Percentiles rank a stretch among this genome's conserved stretches.
Conservation (phyloP, 1,140 invertebrate genomes). For the Macrobrachium rosenbergii region DNA sequence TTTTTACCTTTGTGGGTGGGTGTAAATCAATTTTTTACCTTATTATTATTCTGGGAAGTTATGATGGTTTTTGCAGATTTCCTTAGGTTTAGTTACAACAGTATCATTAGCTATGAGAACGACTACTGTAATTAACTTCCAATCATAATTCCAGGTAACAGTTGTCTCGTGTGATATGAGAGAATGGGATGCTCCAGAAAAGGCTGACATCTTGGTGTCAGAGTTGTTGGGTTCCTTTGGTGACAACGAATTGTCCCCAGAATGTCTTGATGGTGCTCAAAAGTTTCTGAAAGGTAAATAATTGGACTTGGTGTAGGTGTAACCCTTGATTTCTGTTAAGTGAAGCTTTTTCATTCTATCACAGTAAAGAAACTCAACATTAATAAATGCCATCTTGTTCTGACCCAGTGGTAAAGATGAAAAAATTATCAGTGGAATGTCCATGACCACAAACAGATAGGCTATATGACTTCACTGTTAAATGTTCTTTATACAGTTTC, state of each 20-base stretch:
- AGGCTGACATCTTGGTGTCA: constrained; percentile 96
- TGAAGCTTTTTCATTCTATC: background rate
- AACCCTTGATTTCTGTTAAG: background rate
- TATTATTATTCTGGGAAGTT: too few species aligned
- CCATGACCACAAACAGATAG: too few species aligned
- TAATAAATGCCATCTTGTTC: too few species aligned
- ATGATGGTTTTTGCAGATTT: too few species aligned
- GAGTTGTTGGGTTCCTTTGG: constrained; percentile 98
- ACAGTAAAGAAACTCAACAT: background rate
- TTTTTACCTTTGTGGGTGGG: too few species aligned
- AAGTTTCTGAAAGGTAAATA: constrained; percentile 84
- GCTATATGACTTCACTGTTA: too few species aligned
- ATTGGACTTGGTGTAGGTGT: background rate
- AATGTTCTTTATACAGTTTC: too few species aligned
- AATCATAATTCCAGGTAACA: constrained; percentile 73
- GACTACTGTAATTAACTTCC: background rate
- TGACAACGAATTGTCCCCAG: constrained; percentile 98
- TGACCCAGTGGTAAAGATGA: too few species aligned
- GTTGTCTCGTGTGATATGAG: constrained; percentile 94
- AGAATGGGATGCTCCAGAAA: constrained; percentile 81
- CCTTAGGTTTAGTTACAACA: too few species aligned
- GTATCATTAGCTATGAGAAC: too few species aligned
- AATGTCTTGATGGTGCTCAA: constrained; percentile 96
- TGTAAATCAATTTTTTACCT: too few species aligned
- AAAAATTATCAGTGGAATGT: too few species aligned